Conservation (phyloP, 2,113 vertebrate species). For the Oriolus oriolus region DNA sequence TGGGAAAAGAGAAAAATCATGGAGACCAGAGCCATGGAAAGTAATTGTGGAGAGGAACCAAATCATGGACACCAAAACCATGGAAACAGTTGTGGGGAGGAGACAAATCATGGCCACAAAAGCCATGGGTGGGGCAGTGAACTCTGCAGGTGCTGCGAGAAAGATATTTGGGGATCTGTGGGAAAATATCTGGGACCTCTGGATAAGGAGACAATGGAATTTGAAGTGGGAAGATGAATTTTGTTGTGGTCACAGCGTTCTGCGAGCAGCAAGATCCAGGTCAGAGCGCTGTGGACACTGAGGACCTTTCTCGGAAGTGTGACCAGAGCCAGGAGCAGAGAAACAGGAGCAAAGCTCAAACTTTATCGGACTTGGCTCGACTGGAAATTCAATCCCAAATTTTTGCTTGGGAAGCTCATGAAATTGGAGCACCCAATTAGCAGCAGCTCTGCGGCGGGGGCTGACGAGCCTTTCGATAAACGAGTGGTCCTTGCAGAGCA, state of each 20-base stretch:
- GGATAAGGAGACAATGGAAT: background rate
- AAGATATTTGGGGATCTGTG: background rate
- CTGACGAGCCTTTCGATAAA: background rate
- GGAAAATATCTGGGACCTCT: background rate
- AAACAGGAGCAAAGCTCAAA: background rate
- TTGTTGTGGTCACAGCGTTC: background rate
- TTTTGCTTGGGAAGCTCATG: background rate
- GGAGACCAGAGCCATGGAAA: rapidly evolving
- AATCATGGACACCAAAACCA: background rate
- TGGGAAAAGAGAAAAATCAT: background rate
- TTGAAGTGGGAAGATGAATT: background rate
- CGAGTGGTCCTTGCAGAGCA: background rate
- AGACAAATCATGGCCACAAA: background rate
- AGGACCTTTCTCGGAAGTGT: background rate
- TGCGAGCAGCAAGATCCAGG: background rate
- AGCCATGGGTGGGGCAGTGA: background rate
- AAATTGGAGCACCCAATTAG: background rate
- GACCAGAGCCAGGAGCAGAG: background rate
- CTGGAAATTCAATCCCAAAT: background rate
- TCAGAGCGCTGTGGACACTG: rapidly evolving
- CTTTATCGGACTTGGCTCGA: background rate
- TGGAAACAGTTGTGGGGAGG: background rate
- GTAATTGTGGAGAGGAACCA: background rate
- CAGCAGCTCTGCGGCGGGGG: background rate
- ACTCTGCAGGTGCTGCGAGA: background rate